Base-by-base conservation (phyloP, 2,888 invertebrate genomes). In the Noctua janthina region DNA sequence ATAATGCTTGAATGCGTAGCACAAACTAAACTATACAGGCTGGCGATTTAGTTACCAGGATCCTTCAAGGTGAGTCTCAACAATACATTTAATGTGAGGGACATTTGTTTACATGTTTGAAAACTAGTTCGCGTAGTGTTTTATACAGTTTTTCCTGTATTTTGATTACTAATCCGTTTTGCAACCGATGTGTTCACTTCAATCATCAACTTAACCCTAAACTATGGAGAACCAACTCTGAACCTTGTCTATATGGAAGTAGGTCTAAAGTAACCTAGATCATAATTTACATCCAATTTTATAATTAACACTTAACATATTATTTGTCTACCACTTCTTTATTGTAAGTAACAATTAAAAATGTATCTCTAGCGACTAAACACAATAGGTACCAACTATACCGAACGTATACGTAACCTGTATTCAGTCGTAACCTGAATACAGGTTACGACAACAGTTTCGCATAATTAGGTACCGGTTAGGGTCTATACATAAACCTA, bases 101-200 rank as follows among this genome's bases (percentile, higher is more conserved):
- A 39, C 35, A 64, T 35, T 10, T 64, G 35, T 20, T 64, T 20
- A 20, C 64, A 64, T 20, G 20, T 35, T 35, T 39, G 64, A 1
- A 39, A 15, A 66, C 35, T 20, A 20, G 35, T 66, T 66, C 11
- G 35, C 20, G 5, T 66, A 17, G 13, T 29, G 2, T 51, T 81
- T 80, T 10, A 17, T 15, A 75, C 3, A 51, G 68, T 29, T 69
- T 75, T 81, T 67, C 80, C 54, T 68, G 59, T 54, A 54, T 43
- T 35, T 7, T 76, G 29, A n/a, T 59, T 59, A 59, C n/a, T n/a
- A n/a, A 59, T 13, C n/a, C 54, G 20, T 20, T n/a, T 59, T n/a
- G 59, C 11, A n/a, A 59, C 11, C 54, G 54, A 51, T 17, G 51
- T 15, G 51, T 54, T 20, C 54, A 23, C 20, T 54, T 20, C 54